Evolutionary conservation across 1,140 invertebrate genomes (phyloP), one percentile per base, ranked within the genome.

Genomic region (Lycorma delicatula): DNA sequence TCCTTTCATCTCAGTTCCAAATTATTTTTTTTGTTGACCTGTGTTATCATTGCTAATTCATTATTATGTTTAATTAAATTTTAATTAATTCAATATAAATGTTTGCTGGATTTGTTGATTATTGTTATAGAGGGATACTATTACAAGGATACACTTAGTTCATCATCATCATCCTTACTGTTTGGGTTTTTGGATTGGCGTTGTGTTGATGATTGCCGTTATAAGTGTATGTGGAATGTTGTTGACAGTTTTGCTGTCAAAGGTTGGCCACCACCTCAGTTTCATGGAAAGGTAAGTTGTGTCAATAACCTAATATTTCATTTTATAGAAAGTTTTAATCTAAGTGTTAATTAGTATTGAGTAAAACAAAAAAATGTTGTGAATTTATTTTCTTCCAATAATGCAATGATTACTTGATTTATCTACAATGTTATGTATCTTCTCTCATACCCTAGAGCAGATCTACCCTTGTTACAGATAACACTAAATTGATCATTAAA

Each of bases 141-240:
- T 55, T 86, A 81, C 64, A 78, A 78, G 41, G 12, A 25, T 1
- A 61, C 70, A 36, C 67, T 71, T 36, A 66, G 72, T 58, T 71
- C 73, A 61, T 59, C 69, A n/a, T n/a, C n/a, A n/a, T n/a, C n/a
- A n/a, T n/a, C n/a, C n/a, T n/a, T n/a, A n/a, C n/a, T n/a, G n/a
- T n/a, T n/a, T n/a, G n/a, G n/a, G n/a, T n/a, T n/a, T n/a, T n/a
- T n/a, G n/a, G n/a, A n/a, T n/a, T 93, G 91, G 91, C 79, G 77
- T 52, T 94, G 91, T 69, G 70, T 73, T 2, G 87, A 91, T 70
- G 87, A 95, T 67, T 94, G 92, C 64, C 78, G 79, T 58, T 94
- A 98, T 68, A 71, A 77, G 2, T 98, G 95, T 69, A 97, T 94
- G 88, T 98, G 95, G 94, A 73, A 81, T 53, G 93, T 93, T 7